Conservation (phyloP, 2,113 vertebrate genomes). For the Dryoscopus gambensis region DNA sequence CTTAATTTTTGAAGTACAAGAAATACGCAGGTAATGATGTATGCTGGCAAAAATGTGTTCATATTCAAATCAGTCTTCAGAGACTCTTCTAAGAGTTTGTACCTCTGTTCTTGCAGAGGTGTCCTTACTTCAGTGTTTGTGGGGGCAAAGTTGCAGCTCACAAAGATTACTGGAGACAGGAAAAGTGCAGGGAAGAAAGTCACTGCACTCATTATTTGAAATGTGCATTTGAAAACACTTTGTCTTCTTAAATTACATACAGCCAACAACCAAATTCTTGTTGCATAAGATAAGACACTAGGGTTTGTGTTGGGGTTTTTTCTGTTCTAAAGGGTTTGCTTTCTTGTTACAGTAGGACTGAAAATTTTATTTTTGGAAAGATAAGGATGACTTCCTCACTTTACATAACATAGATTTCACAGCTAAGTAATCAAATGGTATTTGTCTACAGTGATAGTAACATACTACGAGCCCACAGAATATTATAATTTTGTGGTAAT, state of each 20-base stretch:
- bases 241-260: background rate
- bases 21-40: background rate
- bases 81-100: background rate
- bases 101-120: background rate
- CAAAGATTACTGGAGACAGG: background rate
- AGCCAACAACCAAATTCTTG: background rate
- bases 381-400: background rate
- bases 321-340: background rate
- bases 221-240: background rate
- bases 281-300: background rate
- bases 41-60: background rate
- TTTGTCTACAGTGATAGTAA: background rate
- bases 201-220: background rate
- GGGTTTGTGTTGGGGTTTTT: background rate
- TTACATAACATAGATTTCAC: background rate
- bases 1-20: background rate
- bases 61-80: background rate
- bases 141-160: background rate
- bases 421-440: background rate
- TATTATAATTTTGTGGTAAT: background rate
- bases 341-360: background rate
- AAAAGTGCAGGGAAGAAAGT: background rate
- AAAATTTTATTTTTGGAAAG: background rate
- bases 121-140: background rate
- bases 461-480: background rate